Percentiles rank a stretch among this genome's conserved stretches.
These are phyloP conservation scores for Phrixothrix hirtus DNA, from an alignment of 2,888 invertebrate genomes.

Conservation along the genomic window DNA sequence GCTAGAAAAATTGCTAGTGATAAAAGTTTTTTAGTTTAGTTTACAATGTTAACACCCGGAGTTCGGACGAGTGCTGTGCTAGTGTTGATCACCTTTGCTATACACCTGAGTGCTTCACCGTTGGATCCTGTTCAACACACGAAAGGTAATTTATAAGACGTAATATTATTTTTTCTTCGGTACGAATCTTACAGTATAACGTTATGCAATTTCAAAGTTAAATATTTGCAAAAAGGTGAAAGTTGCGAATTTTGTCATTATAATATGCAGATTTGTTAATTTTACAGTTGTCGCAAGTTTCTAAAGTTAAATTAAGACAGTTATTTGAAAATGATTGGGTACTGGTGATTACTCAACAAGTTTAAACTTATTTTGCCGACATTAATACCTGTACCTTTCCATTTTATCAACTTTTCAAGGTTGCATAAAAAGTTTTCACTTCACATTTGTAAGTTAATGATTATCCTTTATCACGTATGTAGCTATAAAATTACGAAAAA, in stretches of 20 bases:
- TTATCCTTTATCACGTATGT: too few relatives aligned
- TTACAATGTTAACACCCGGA: constrained; percentile 44
- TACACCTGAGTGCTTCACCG: constrained; percentile 44
- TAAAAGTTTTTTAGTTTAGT: constrained; percentile 35
- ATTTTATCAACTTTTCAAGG: too few relatives aligned
- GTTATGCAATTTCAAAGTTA: constrained; percentile 13
- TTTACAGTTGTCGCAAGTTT: too few relatives aligned
- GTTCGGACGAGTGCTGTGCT: constrained; percentile 43
- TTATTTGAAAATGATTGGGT: too few relatives aligned
- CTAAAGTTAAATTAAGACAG: too few relatives aligned
- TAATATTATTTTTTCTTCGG: constrained; percentile 1
- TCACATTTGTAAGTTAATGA: too few relatives aligned
- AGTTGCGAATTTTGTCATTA: neutral
- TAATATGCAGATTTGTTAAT: too few relatives aligned
- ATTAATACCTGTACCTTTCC: too few relatives aligned
- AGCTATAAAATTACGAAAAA: too few relatives aligned
- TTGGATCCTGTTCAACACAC: constrained; percentile 45
- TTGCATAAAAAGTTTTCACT: too few relatives aligned
- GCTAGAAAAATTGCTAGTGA: constrained; percentile 40
- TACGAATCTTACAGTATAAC: constrained; percentile 1
- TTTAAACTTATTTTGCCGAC: too few relatives aligned
- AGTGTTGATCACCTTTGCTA: constrained; percentile 42
- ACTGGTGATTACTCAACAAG: too few relatives aligned
- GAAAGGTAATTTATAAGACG: constrained; percentile 36
- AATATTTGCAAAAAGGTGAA: neutral